phyloP scores from a whole-genome alignment of 2,797 vertebrate genomes.

The Lerista edwardsae region DNA sequence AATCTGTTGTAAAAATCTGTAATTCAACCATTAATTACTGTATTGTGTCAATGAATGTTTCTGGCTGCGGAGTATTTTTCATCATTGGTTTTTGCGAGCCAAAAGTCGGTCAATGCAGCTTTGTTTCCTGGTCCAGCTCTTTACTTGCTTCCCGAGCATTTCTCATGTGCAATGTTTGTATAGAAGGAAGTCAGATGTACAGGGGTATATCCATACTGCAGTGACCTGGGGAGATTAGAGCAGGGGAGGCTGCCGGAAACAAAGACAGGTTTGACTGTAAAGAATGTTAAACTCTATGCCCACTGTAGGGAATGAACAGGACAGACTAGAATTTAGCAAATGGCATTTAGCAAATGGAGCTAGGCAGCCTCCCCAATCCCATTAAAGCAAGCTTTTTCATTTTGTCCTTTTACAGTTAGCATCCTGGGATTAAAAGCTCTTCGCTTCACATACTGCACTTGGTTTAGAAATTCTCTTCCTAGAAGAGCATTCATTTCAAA shows the following conservation, averaged over 20 bases:
- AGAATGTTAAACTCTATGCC: slow-evolving; percentile 7
- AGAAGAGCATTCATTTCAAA: slow-evolving; percentile 3
- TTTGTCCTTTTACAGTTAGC: not conserved
- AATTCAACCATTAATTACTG: not conserved
- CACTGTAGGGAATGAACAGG: slow-evolving; percentile 11
- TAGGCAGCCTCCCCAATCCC: not conserved
- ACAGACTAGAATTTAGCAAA: not conserved
- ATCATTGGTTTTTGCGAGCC: not conserved
- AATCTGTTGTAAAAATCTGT: not conserved
- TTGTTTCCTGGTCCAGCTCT: not conserved
- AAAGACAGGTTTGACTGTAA: not conserved
- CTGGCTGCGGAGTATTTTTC: not conserved
- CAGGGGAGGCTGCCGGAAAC: slow-evolving; percentile 10
- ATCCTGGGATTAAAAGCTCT: not conserved
- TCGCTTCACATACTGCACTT: not conserved
- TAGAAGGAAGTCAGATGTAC: not conserved
- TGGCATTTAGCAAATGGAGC: not conserved
- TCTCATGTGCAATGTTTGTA: not conserved
- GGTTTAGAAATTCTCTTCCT: slow-evolving; percentile 3
- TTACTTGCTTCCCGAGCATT: not conserved
- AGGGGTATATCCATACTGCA: not conserved
- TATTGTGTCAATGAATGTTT: slow-evolving; percentile 2
- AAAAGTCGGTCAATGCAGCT: not conserved
- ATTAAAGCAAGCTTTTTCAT: not conserved
- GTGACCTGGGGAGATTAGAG: not conserved